phyloP scores from a whole-genome alignment of 2,888 invertebrate species.

The Dorcus hopei region DNA sequence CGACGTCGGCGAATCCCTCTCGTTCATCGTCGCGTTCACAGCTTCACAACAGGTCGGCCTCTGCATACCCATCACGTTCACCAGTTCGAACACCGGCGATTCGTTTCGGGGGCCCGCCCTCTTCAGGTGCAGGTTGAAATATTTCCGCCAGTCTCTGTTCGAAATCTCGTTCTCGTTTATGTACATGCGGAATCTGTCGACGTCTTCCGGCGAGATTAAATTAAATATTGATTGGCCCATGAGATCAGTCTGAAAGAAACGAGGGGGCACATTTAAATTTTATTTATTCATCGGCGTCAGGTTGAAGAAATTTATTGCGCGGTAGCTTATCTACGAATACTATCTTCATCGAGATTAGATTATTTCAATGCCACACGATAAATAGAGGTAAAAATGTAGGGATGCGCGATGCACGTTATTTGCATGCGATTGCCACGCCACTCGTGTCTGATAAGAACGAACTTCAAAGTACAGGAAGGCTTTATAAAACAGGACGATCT shows the following conservation, averaged over 20 bases:
- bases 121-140: slow-evolving; percentile 55
- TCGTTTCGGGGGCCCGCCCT: slow-evolving; percentile 71
- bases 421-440: too few relatives aligned
- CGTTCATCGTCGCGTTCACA: not conserved
- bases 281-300: too few relatives aligned
- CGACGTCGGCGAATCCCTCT: not conserved
- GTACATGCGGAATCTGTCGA: slow-evolving; percentile 66
- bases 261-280: too few relatives aligned
- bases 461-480: too few relatives aligned
- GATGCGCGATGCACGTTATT: too few relatives aligned
- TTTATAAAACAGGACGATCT: too few relatives aligned
- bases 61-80: slow-evolving; percentile 63
- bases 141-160: slow-evolving; percentile 56
- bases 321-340: too few relatives aligned
- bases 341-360: too few relatives aligned
- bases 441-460: too few relatives aligned
- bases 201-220: slow-evolving; percentile 78
- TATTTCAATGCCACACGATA: too few relatives aligned
- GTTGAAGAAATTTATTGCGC: too few relatives aligned
- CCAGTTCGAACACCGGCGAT: slow-evolving; percentile 67
- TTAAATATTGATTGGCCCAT: slow-evolving; percentile 78
- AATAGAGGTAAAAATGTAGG: too few relatives aligned
- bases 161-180: slow-evolving; percentile 50
- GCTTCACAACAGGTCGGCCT: slow-evolving; percentile 15
- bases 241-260: slow-evolving; percentile 68